Evolutionary conservation across 2,888 invertebrate species (phyloP).

Genomic region (Standfussiana lucernea): DNA sequence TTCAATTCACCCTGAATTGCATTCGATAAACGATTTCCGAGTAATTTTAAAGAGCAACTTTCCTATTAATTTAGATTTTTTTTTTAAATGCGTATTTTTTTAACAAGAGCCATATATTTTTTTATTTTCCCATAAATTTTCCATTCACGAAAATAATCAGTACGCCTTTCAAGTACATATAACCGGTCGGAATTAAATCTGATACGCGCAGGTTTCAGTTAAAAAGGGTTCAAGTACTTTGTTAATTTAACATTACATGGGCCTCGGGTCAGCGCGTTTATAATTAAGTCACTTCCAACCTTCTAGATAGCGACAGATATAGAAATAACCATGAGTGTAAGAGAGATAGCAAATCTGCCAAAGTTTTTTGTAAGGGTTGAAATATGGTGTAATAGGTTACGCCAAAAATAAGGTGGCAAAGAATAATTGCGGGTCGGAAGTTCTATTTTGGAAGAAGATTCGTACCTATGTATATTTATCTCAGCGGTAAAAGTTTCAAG

Average conservation of each 20-base stretch:
- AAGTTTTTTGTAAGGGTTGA: conserved; percentile 41
- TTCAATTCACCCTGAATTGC: too few species aligned
- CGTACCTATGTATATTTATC: neutral
- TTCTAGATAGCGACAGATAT: conserved; percentile 43
- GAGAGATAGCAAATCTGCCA: conserved; percentile 21
- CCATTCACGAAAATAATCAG: conserved; percentile 32
- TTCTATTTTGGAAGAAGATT: neutral
- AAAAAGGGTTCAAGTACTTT: conserved; percentile 67
- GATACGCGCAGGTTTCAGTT: conserved; percentile 47
- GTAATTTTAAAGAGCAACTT: too few species aligned
- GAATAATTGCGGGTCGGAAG: conserved; percentile 22
- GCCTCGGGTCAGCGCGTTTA: conserved; percentile 66
- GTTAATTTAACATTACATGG: conserved; percentile 67
- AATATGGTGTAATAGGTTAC: conserved; percentile 46
- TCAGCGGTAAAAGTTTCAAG: neutral
- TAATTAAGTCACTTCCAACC: conserved; percentile 65
- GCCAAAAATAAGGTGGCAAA: conserved; percentile 30
- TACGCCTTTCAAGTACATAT: conserved; percentile 47
- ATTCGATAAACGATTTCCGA: too few species aligned
- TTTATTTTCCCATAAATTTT: neutral
- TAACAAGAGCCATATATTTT: neutral
- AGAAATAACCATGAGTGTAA: neutral
- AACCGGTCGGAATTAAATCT: conserved; percentile 45
- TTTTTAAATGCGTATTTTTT: too few species aligned
- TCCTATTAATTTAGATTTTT: too few species aligned